These are phyloP conservation scores for Apamea sordens DNA, from an alignment of 2,888 invertebrate species.

Conservation along the genomic window DNA sequence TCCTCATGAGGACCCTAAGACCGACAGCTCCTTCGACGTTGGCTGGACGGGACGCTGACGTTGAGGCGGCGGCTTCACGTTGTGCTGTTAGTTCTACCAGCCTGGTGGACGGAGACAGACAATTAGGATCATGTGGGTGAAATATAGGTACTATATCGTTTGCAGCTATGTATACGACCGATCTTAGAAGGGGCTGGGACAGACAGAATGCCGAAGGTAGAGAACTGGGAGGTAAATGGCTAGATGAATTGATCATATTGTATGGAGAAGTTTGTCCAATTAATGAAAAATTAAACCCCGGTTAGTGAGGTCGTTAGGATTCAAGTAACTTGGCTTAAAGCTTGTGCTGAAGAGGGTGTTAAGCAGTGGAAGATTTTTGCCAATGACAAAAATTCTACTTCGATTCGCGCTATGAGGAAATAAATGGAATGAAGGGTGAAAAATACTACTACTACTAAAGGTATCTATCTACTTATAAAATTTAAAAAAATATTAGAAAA, in stretches of 20 bases:
- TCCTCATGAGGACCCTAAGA: conserved; percentile 90
- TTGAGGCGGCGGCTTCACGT: conserved; percentile 84
- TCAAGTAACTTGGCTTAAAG: not conserved
- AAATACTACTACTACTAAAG: no score
- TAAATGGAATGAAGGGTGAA: not conserved
- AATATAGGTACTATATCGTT: not conserved
- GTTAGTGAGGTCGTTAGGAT: not conserved
- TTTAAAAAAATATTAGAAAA: no score
- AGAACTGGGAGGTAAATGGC: no score
- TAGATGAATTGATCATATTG: no score
- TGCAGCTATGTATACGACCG: no score
- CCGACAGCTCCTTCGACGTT: conserved; percentile 81
- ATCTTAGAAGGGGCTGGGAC: no score
- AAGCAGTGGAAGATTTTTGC: conserved; percentile 3
- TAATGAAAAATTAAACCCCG: no score
- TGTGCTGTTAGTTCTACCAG: conserved; percentile 89
- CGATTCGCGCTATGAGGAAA: not conserved
- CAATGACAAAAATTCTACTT: not conserved
- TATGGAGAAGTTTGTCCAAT: no score
- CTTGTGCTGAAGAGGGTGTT: not conserved
- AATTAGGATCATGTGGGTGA: not conserved
- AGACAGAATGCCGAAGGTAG: no score
- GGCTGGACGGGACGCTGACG: conserved; percentile 73
- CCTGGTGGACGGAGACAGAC: conserved; percentile 68
- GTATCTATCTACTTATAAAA: no score